Evolutionary conservation across 2,888 invertebrate species (phyloP).

Genomic region (Eucera pruinosa): DNA sequence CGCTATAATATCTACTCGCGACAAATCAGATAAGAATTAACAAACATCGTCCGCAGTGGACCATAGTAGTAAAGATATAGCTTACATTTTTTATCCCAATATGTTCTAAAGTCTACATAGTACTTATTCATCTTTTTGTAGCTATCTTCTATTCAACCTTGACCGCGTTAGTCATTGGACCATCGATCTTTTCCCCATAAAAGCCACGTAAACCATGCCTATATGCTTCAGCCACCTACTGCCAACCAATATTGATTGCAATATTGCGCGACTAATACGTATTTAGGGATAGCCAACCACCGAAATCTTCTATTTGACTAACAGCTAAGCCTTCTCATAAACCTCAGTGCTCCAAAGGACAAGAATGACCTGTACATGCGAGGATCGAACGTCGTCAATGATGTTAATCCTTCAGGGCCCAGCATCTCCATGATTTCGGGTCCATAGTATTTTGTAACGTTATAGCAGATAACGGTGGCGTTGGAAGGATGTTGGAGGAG

Average conservation of each 20-base stretch:
- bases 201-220: conserved; percentile 7
- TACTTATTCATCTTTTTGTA: conserved; percentile 36
- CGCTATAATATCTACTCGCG: too few relatives aligned
- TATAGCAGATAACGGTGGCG: conserved; percentile 64
- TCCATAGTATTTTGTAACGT: conserved; percentile 10
- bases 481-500: conserved; percentile 39
- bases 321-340: conserved; percentile 78
- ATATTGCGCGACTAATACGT: conserved; percentile 74
- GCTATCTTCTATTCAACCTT: conserved; percentile 32
- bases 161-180: conserved; percentile 50
- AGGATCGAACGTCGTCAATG: conserved; percentile 11
- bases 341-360: conserved; percentile 57
- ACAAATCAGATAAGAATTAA: too few relatives aligned
- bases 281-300: conserved; percentile 32
- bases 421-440: neutral
- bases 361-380: conserved; percentile 33
- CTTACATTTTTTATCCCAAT: too few relatives aligned
- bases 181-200: conserved; percentile 32
- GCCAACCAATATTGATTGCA: conserved; percentile 70
- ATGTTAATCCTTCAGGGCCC: conserved; percentile 15
- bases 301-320: conserved; percentile 73
- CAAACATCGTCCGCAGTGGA: too few relatives aligned
- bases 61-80: too few relatives aligned
- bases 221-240: neutral
- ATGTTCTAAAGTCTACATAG: too few relatives aligned